Conservation (phyloP, 2,888 invertebrate species). For the Apocheima hispidaria region DNA sequence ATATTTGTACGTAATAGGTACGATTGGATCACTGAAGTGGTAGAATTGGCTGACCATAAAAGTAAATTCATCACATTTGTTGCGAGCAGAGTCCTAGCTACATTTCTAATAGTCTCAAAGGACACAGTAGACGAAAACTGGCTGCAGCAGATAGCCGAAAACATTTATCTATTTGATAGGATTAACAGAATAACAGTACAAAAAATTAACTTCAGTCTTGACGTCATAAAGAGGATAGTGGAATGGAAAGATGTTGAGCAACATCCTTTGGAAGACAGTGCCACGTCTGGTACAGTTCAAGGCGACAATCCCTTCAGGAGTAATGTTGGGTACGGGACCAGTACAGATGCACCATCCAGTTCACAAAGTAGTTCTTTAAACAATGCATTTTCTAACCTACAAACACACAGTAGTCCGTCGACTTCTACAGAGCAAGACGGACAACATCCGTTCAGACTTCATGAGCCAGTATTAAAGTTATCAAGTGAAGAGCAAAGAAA, state of each 20-base stretch:
- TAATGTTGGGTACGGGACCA: slow-evolving; percentile 66
- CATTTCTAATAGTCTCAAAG: slow-evolving; percentile 93
- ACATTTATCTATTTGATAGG: slow-evolving; percentile 88
- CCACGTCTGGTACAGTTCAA: slow-evolving; percentile 71
- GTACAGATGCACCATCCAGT: slow-evolving; percentile 64
- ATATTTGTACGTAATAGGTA: slow-evolving; percentile 92
- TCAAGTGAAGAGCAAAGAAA: slow-evolving; percentile 59
- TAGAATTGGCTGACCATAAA: slow-evolving; percentile 91
- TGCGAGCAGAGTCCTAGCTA: slow-evolving; percentile 92
- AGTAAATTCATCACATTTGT: slow-evolving; percentile 93
- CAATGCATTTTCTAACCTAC: slow-evolving; percentile 79
- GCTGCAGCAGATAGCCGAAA: slow-evolving; percentile 92
- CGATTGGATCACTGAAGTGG: slow-evolving; percentile 93
- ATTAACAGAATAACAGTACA: slow-evolving; percentile 88
- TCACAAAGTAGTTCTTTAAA: slow-evolving; percentile 71
- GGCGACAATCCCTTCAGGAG: slow-evolving; percentile 79
- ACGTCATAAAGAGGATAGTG: slow-evolving; percentile 94
- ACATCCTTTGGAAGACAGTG: slow-evolving; percentile 92
- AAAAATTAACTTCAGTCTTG: slow-evolving; percentile 93
- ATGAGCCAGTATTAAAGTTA: slow-evolving; percentile 75
- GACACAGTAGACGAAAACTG: slow-evolving; percentile 92
- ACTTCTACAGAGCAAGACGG: slow-evolving; percentile 66
- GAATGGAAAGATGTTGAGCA: slow-evolving; percentile 95
- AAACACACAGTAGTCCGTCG: slow-evolving; percentile 73
- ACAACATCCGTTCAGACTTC: slow-evolving; percentile 67